Evolutionary conservation across 2,113 vertebrate genomes (phyloP), one percentile per base, ranked within the genome.

Genomic region (Actinemys pallida): DNA sequence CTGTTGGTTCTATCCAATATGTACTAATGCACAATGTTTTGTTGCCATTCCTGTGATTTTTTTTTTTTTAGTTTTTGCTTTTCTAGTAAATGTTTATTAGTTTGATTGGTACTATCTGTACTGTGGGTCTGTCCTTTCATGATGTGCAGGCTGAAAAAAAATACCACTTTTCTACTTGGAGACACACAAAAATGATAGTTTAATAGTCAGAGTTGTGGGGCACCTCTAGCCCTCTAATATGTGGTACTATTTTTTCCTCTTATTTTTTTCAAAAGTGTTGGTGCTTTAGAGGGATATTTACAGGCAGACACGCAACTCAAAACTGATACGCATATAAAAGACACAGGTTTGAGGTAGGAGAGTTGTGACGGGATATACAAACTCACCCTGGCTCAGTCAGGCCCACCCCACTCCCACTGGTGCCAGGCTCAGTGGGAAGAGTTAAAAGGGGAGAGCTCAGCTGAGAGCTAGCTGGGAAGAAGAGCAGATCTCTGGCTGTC

Each of bases 211-310:
- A 31, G 59, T 69, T 81, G 45, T 8, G 88, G 91, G 90, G 62
- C n/a, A 10, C 85, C 95, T 84, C 81, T 82, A 91, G 90, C 35
- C 11, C 92, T 82, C 53, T 25, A 93, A 83, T 86, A 42, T 91
- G 2, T 42, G 11, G 1, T 45, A 56, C 0, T 5, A 50, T 22
- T n/a, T 84, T 95, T 95, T 81, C 72, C 39, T 42, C 11, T 39
- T 42, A 6, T 42, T 42, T 75, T 25, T 53, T 75, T 42, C 39
- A 75, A 24, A 75, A 75, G 22, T 12, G n/a, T 72, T 72, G n/a
- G 89, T 86, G 2, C 52, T 78, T 47, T 49, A 83, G 1, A 0
- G 6, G 20, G n/a, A 1, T 35, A 80, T 54, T 62, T 52, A 86
- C 89, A 92, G 54, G 69, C 80, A 54, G 78, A n/a, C 49, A 24